phyloP scores from a whole-genome alignment of 2,888 invertebrate genomes.

The Apamea anceps region DNA sequence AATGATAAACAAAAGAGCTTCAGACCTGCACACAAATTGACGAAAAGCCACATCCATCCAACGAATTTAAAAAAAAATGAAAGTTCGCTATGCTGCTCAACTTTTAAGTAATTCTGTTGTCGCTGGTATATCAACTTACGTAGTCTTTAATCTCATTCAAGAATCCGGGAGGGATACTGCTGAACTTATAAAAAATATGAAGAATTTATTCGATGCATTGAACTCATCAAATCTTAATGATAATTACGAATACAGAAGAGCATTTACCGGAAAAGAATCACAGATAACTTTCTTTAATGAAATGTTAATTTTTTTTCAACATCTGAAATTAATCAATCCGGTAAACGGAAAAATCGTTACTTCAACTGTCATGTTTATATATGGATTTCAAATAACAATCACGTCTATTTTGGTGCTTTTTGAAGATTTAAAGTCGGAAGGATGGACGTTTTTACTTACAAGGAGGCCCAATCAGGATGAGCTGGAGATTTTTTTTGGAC shows the following conservation, averaged over 20 bases:
- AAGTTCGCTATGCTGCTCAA: constrained; percentile 17
- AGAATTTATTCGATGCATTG: constrained; percentile 33
- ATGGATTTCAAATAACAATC: too few relatives aligned
- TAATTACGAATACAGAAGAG: constrained; percentile 27
- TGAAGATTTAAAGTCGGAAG: too few relatives aligned
- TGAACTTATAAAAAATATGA: constrained; percentile 20
- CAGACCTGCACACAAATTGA: constrained; percentile 14
- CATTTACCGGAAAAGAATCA: constrained; percentile 18
- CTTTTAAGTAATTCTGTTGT: constrained; percentile 21
- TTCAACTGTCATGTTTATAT: too few relatives aligned
- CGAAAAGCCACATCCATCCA: background rate
- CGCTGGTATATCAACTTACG: constrained; percentile 1
- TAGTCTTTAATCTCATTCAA: background rate
- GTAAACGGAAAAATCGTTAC: too few relatives aligned
- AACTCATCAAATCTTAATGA: constrained; percentile 7
- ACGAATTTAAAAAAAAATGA: constrained; percentile 17
- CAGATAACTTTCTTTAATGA: constrained; percentile 27
- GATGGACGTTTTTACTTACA: too few relatives aligned
- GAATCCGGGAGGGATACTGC: constrained; percentile 16
- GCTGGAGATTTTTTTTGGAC: constrained; percentile 26
- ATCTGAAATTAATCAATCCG: too few relatives aligned
- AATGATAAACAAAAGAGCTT: constrained; percentile 15
- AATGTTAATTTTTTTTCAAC: too few relatives aligned
- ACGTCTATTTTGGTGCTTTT: too few relatives aligned
- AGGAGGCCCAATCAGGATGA: background rate